Evolutionary conservation across 2,888 invertebrate species (phyloP).

Genomic region (Macropis europaea): DNA sequence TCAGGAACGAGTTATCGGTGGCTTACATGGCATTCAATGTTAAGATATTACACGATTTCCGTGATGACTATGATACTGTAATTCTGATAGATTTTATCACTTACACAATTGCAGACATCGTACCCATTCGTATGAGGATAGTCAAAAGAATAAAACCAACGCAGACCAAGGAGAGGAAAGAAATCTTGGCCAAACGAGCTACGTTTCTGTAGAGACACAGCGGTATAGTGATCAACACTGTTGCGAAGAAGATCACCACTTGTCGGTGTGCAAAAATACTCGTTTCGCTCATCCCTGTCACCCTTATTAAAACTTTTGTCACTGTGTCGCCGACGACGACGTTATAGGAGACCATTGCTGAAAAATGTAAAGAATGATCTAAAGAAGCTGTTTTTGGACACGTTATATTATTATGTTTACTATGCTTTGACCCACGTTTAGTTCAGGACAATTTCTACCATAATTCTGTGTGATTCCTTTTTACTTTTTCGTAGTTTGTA

Average conservation of each 20-base stretch:
- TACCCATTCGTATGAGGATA: conserved; percentile 83
- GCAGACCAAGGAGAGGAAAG: conserved; percentile 86
- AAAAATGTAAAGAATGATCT: conserved; percentile 22
- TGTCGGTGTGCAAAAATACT: conserved; percentile 84
- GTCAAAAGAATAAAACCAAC: conserved; percentile 87
- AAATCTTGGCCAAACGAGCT: conserved; percentile 85
- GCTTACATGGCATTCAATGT: no score
- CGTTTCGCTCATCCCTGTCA: conserved; percentile 82
- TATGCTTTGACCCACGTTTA: no score
- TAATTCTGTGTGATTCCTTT: no score
- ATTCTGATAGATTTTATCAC: conserved; percentile 71
- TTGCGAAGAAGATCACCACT: conserved; percentile 87
- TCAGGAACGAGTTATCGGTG: no score
- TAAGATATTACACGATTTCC: no score
- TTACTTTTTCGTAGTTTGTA: no score
- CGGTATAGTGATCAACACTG: conserved; percentile 88
- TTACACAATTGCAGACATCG: conserved; percentile 84
- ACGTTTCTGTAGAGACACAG: conserved; percentile 90
- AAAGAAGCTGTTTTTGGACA: no score
- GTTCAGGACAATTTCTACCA: no score
- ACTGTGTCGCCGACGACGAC: conserved; percentile 93
- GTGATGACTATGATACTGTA: not conserved
- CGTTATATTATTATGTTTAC: no score
- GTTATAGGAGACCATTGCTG: conserved; percentile 94
- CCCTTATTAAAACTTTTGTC: conserved; percentile 89